Base-by-base conservation (phyloP, 2,113 vertebrate species). In the Andinoacara biseriatus region DNA sequence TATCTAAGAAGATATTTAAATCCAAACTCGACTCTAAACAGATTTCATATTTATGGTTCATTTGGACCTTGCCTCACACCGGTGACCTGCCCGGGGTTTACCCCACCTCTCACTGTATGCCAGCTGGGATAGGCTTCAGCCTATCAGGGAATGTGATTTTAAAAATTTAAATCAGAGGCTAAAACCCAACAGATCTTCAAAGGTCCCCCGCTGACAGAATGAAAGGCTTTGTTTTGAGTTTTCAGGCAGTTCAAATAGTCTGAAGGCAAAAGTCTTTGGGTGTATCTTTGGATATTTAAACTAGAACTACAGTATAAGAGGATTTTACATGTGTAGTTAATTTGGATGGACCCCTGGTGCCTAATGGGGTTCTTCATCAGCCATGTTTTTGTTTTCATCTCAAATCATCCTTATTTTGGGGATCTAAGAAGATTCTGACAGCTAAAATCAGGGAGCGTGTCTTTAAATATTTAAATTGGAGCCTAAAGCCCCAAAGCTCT, bases 41-140 rank as follows among this genome's bases (percentile, higher is more conserved):
- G n/a, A 31, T 5, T 31, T 31, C 31, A 31, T 5, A 31, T 3
- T 31, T 31, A 31, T 31, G 31, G 31, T 31, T 31, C 31, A 38
- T 38, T 38, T 33, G 6, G 38, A 67, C 26, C 26, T 26, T 46
- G 10, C 7, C 0, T 29, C 38, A 38, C 7, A 38, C 38, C 8
- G 9, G 9, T 38, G 38, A 38, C 38, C 38, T 38, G 38, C 10
- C 38, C 38, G 10, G 38, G 38, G 38, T 9, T 8, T 38, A 10
- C 38, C 38, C 10, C 10, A 13, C 40, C 40, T 43, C 40, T 43
- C 11, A 13, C 10, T 11, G 4, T 33, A 33, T 7, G 22, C 3
- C 15, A 18, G 7, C 22, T 0, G 0, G 38, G 22, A 26, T 1
- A 67, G 63, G 43, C 63, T 26, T 15, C 38, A 49, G 24, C 40